Evolutionary conservation across 2,113 vertebrate genomes (phyloP), one percentile per base, ranked within the genome.

Genomic region (Delphinapterus leucas): DNA sequence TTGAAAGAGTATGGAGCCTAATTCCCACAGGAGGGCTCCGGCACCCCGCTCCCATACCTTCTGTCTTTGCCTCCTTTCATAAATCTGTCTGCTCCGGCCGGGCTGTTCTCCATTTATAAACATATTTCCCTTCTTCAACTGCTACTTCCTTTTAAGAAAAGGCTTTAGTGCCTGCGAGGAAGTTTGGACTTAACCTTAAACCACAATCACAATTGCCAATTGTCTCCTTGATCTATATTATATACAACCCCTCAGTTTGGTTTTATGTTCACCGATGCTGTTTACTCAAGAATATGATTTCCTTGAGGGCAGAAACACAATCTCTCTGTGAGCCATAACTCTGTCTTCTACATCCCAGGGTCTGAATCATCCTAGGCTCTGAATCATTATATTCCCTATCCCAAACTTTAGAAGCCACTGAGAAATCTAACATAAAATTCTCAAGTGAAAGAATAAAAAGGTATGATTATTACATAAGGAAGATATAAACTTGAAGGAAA

Each of bases 131-230:
- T 94, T 41, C 74, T 92, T 87, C 58, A 79, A 68, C 0, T 71
- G 33, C 33, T 53, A 73, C 28, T 80, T 86, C 71, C 68, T 93
- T 92, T 94, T 76, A 95, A 65, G 63, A 88, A 90, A 90, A 95
- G 76, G 14, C 65, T 83, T 93, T 73, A 76, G 1, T 70, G 44
- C 31, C 36, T 60, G 38, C 21, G 36, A 70, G 77, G 77, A 95
- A 47, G 70, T 67, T 41, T 73, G 85, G 44, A 28, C 28, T 44
- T 95, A 88, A 82, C 70, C 61, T 71, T 79, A 94, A 82, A n/a
- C 60, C 83, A 95, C 60, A 86, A 89, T 60, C 77, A 53, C 67
- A 86, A 70, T 2, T 25, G 73, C 71, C 73, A 67, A n/a, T 0
- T 60, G 60, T 33, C 60, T 91, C 73, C 79, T 38, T 87, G 82